Evolutionary conservation across 2,113 vertebrate genomes (phyloP).

Genomic region (Tyto alba): DNA sequence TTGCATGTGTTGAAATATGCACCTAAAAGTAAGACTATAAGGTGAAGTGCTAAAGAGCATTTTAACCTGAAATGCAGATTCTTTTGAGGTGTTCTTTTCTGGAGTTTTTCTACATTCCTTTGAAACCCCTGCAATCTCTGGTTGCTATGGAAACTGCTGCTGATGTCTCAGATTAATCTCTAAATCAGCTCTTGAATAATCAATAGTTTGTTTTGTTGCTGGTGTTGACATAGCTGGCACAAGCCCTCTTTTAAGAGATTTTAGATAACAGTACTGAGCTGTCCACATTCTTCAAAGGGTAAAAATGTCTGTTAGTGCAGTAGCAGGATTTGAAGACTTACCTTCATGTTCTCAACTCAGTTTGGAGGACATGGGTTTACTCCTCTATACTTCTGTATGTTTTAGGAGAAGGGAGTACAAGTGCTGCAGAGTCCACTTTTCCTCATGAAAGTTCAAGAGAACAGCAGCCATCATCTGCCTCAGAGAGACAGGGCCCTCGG

Average conservation of each 20-base stretch:
- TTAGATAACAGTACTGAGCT: neutral
- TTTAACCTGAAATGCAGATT: neutral
- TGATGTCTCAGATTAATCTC: neutral
- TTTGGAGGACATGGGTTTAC: neutral
- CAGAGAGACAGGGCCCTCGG: conserved; percentile 79
- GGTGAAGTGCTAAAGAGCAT: neutral
- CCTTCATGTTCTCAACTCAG: neutral
- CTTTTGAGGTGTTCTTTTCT: neutral
- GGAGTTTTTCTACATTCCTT: neutral
- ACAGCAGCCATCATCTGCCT: conserved; percentile 83
- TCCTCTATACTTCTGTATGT: neutral
- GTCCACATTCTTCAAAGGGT: neutral
- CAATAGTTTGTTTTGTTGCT: neutral
- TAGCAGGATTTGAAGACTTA: neutral
- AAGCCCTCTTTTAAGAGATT: neutral
- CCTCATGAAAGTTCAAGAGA: conserved; percentile 82
- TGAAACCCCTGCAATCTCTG: neutral
- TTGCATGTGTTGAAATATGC: neutral
- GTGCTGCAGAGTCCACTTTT: conserved; percentile 78
- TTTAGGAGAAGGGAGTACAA: conserved; percentile 78
- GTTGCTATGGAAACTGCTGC: neutral
- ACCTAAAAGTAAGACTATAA: neutral
- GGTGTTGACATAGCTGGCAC: neutral
- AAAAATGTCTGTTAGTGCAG: neutral
- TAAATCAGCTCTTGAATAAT: neutral